Evolutionary conservation across 2,113 vertebrate species (phyloP).

Genomic region (Megaleporinus macrocephalus): DNA sequence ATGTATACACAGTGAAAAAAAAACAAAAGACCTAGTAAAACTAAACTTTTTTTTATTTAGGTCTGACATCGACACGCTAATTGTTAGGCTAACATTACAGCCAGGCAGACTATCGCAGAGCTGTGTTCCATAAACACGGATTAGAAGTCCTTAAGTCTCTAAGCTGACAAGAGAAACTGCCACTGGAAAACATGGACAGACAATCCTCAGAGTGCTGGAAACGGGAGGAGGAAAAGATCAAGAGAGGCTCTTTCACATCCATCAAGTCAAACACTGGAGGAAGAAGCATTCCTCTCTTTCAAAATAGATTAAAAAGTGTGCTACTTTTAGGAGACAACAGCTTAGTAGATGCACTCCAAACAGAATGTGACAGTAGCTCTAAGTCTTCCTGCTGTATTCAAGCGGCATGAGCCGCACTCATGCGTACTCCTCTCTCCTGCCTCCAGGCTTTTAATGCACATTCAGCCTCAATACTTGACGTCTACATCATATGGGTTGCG

Average conservation of each 20-base stretch:
- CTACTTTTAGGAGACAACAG: background rate
- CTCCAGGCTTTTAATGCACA: conserved; percentile 11
- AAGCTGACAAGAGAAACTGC: background rate
- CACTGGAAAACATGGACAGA: conserved; percentile 15
- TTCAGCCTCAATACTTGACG: conserved; percentile 7
- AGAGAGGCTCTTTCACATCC: background rate
- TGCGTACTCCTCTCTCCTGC: conserved; percentile 16
- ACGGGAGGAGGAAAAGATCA: conserved; percentile 9
- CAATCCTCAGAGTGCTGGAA: conserved; percentile 8
- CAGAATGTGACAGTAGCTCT: conserved; percentile 1
- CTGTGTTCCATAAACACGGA: conserved; percentile 41
- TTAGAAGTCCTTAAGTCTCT: conserved; percentile 23
- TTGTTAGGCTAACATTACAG: conserved; percentile 25
- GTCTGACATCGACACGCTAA: conserved; percentile 15
- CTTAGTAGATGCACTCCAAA: conserved; percentile 5
- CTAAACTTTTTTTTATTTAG: conserved; percentile 14
- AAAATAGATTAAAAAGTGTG: conserved; percentile 1
- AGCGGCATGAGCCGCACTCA: background rate
- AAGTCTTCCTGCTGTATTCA: background rate
- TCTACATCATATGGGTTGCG: background rate
- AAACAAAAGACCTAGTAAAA: background rate
- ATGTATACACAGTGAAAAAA: background rate
- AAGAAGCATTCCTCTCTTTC: conserved; percentile 4
- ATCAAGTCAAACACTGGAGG: conserved; percentile 21
- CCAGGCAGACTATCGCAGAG: conserved; percentile 30